These are phyloP conservation scores for Peromyscus maniculatus DNA, from an alignment of 2,113 vertebrate genomes.

Conservation along the genomic window DNA sequence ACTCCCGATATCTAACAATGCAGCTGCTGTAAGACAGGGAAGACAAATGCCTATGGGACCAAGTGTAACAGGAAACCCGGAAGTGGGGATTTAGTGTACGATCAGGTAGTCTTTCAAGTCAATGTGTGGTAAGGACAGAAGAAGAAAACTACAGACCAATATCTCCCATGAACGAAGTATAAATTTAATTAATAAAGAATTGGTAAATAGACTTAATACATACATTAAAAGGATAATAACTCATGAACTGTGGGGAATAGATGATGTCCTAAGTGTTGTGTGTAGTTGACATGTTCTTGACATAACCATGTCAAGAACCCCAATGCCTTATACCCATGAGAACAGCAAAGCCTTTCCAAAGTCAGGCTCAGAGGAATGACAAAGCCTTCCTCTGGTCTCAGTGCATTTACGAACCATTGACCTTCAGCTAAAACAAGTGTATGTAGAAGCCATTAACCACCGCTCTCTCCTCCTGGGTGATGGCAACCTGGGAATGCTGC, in stretches of 20 bases:
- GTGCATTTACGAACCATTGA: neutral
- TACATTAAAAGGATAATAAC: conserved; percentile 19
- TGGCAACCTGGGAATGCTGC: neutral
- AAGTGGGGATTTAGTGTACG: neutral
- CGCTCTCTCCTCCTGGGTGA: neutral
- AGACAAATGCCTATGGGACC: neutral
- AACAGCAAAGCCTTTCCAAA: neutral
- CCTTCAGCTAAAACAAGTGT: neutral
- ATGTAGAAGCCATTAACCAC: neutral
- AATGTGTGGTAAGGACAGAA: neutral
- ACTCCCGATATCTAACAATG: neutral
- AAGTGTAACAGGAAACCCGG: conserved; percentile 3
- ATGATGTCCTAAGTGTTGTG: neutral
- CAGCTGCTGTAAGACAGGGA: neutral
- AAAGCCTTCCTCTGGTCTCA: neutral
- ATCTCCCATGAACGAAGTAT: neutral
- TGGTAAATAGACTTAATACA: conserved; percentile 31
- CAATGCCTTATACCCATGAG: neutral
- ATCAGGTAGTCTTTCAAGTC: conserved; percentile 27
- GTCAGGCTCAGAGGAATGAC: neutral
- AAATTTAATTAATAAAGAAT: conserved; percentile 12
- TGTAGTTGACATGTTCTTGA: neutral
- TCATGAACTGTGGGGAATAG: neutral
- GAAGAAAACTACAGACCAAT: neutral
- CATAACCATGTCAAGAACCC: neutral